Evolutionary conservation across 2,113 vertebrate genomes (phyloP), one percentile per base, ranked within the genome.

Genomic region (Isichthys henryi): DNA sequence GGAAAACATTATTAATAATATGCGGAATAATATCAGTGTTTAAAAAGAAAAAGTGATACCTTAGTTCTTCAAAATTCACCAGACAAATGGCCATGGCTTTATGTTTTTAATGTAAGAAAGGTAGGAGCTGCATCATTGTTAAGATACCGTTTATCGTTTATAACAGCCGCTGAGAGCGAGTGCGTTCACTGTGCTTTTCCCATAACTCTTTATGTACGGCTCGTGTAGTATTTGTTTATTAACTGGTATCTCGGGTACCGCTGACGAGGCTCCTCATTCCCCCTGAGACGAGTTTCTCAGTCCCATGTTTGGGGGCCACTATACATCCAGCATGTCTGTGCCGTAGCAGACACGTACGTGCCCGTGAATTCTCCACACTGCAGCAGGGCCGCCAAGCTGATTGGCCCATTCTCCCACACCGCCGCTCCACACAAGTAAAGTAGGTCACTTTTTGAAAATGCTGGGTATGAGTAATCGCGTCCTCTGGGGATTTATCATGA

Each of bases 361-460:
- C 90, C 92, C 92, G 89, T 93, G 70, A 74, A 66, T 56, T 5
- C 58, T 84, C 49, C 80, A 82, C 87, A 19, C 89, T 88, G 83
- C 46, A 86, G 90, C 77, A 70, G 31, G 49, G 15, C 58, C 88
- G 89, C 23, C 39, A 3, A 43, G 62, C 83, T 58, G 48, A 90
- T 90, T 48, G 49, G 88, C 83, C 62, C 53, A 48, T 77, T 50
- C 90, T 52, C 45, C 85, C 50, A 87, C 85, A 52, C 50, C 1
- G 39, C 83, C 52, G 88, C 90, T 74, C 23, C 52, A 74, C 48
- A 86, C 88, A 80, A 53, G 84, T 48, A 84, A 95, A 95, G 52
- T 95, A 93, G 95, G 95, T 95, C 95, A 95, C 90, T 92, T 91
- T 90, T 92, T 82, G 52, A 89, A 89, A 85, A 89, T 35, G 50